Conservation (phyloP, 1,140 invertebrate species). For the Yoshiicerus persimilis region DNA sequence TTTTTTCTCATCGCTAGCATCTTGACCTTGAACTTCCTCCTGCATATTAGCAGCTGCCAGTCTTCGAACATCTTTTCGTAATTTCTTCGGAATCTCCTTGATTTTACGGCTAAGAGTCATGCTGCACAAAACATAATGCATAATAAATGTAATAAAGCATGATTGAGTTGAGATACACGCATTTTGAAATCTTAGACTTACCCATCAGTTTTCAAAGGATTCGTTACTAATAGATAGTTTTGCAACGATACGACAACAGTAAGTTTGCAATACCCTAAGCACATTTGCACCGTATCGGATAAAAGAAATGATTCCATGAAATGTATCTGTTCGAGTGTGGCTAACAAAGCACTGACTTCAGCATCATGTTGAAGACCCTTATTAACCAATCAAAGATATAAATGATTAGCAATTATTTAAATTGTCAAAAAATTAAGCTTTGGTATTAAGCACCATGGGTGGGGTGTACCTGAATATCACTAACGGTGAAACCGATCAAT, state of each 20-base stretch:
- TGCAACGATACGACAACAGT: background rate
- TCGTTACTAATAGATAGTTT: background rate
- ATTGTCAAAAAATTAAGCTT: background rate
- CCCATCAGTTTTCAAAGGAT: background rate
- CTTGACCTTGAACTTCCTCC: background rate
- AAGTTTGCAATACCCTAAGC: background rate
- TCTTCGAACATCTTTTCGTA: background rate
- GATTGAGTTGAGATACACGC: background rate
- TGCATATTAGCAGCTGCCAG: background rate
- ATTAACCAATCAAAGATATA: too few relatives aligned
- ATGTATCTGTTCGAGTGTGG: conserved; percentile 29
- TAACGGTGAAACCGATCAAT: conserved; percentile 52
- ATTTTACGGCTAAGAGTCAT: background rate
- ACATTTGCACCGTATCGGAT: background rate
- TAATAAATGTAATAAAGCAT: background rate
- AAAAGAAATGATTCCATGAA: conserved; percentile 34
- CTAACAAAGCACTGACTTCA: conserved; percentile 11
- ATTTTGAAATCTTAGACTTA: background rate
- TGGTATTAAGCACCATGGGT: too few relatives aligned
- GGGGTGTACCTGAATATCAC: conserved; percentile 50
- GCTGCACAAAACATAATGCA: background rate
- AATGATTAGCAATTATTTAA: background rate
- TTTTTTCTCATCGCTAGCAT: background rate
- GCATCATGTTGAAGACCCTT: conserved; percentile 24
- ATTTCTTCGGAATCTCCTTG: background rate